Base-by-base conservation (phyloP, 2,888 invertebrate genomes). In the Argyresthia goedartella region DNA sequence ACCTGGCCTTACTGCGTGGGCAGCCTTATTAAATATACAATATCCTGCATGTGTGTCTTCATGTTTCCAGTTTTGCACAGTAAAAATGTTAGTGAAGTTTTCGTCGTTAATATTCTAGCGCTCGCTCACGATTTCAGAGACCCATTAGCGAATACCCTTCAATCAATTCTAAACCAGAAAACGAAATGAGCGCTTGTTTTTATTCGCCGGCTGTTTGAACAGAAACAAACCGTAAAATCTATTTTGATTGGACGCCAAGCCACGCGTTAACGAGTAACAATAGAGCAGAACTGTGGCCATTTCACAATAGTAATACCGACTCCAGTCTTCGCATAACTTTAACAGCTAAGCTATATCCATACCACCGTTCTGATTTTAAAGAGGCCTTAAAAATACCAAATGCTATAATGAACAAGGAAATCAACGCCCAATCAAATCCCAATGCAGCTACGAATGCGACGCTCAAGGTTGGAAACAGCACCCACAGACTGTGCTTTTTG, bases 191-290 rank as follows among this genome's bases (percentile, higher is more conserved):
- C 41, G 41, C 41, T 41, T 41, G 39, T 41, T 41, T 41, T 41
- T 41, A 11, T 41, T 41, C 13, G 25, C 25, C 25, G 25, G 25
- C 25, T 25, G 25, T 25, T 4, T 25, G 59, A 59, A 57, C 57
- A 60, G 59, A 63, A 61, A 59, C 62, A 61, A 65, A 63, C 61
- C 63, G 62, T 66, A 63, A 68, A 71, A 60, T 68, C 64, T 73
- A 75, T 74, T 75, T 70, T 47, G 51, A 66, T 62, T 56, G 49
- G 43, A 53, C 59, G 62, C 67, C 64, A 65, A 63, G 60, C 54
- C 60, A 61, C 55, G 58, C 55, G 63, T 72, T 68, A 42, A 42
- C 65, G 66, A 58, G 59, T 6, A 2, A 2, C 25, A 25, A 25
- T 25, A 59, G 55, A 58, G 57, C 67, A 61, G 65, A 53, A 52